These are phyloP conservation scores for Acanthoscelides obtectus DNA, from an alignment of 2,888 invertebrate genomes.

Conservation along the genomic window DNA sequence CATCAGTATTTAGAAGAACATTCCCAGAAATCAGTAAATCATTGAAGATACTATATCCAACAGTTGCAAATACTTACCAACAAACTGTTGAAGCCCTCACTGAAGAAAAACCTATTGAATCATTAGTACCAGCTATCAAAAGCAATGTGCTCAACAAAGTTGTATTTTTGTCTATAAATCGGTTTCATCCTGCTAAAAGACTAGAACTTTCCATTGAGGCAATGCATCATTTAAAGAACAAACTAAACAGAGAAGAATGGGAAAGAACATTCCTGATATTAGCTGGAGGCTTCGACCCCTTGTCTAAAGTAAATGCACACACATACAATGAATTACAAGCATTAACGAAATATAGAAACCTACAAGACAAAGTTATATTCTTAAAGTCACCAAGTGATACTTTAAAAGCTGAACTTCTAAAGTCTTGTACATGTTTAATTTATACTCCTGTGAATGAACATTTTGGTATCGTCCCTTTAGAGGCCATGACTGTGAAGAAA, in stretches of 20 bases:
- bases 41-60: conserved; percentile 85
- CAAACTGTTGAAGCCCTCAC: conserved; percentile 37
- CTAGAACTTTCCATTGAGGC: conserved; percentile 80
- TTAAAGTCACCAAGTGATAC: conserved; percentile 83
- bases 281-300: conserved; percentile 94
- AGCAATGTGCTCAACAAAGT: conserved; percentile 51
- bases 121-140: conserved; percentile 49
- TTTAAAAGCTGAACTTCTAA: conserved; percentile 77
- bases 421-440: conserved; percentile 69
- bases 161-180: conserved; percentile 89
- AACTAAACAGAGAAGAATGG: conserved; percentile 56
- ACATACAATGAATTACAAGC: conserved; percentile 73
- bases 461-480: conserved; percentile 98
- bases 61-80: conserved; percentile 62
- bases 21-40: conserved; percentile 66
- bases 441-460: conserved; percentile 98
- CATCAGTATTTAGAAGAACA: conserved; percentile 79
- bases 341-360: conserved; percentile 59
- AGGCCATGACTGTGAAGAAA: conserved; percentile 92
- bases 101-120: conserved; percentile 50
- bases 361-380: conserved; percentile 73
- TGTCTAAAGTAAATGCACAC: conserved; percentile 81
- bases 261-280: conserved; percentile 76
- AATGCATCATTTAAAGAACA: conserved; percentile 61
- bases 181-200: conserved; percentile 96